Percentiles rank a stretch among this genome's conserved stretches.
Conservation (phyloP, 2,113 vertebrate species). For the Prionailurus viverrinus region DNA sequence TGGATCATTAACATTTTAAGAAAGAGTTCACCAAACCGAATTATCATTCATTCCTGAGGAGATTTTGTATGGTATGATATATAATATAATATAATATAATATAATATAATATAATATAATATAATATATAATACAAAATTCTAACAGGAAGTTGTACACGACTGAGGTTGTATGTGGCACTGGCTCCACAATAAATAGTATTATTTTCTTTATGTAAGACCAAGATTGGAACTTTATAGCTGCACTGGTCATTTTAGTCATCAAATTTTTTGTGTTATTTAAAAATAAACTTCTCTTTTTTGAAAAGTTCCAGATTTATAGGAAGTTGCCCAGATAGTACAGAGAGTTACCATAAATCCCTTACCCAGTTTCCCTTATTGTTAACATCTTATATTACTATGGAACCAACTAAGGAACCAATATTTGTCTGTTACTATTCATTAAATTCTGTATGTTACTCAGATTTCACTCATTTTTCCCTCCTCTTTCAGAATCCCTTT, state of each 20-base stretch:
- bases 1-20: slow-evolving; percentile 19
- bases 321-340: not conserved
- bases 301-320: not conserved
- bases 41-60: not conserved
- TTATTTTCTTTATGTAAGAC: not conserved
- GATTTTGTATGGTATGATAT: not conserved
- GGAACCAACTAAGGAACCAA: not conserved
- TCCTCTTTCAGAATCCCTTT: not conserved
- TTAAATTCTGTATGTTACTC: not conserved
- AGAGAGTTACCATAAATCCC: not conserved
- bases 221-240: not conserved
- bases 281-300: not conserved
- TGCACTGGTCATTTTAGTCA: not conserved
- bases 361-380: not conserved
- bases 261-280: not conserved
- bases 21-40: not conserved
- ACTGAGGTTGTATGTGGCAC: not conserved
- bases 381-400: not conserved
- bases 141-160: not conserved
- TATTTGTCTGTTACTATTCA: not conserved
- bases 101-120: not conserved
- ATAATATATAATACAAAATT: not conserved
- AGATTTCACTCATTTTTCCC: not conserved
- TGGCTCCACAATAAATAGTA: not conserved
- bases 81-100: not conserved